These are phyloP conservation scores for Sebastes minor DNA, from an alignment of 2,797 vertebrate species.

Conservation along the genomic window DNA sequence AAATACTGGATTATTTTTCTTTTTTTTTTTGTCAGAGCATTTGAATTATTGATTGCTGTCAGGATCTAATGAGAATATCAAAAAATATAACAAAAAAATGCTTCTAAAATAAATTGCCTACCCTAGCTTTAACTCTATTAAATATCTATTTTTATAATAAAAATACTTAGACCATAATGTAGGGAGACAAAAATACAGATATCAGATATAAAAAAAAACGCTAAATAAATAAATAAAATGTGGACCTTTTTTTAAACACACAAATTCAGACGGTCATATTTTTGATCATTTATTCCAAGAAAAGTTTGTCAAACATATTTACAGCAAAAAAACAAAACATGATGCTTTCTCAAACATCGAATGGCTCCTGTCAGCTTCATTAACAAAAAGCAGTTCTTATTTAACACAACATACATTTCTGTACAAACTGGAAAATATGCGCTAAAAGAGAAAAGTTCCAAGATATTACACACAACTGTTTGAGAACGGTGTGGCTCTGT, in stretches of 20 bases:
- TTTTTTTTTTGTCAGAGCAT: neutral
- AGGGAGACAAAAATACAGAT: neutral
- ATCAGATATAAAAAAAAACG: neutral
- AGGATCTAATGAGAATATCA: neutral
- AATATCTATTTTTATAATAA: neutral
- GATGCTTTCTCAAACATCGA: constrained; percentile 67
- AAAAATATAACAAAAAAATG: neutral
- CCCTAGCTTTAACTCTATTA: neutral
- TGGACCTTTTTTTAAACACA: neutral
- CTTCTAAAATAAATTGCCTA: neutral
- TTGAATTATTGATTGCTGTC: neutral
- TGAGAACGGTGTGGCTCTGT: constrained; percentile 22
- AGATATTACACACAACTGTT: constrained; percentile 13
- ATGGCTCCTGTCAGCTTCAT: constrained; percentile 69
- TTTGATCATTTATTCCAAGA: constrained; percentile 76
- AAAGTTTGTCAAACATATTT: constrained; percentile 76
- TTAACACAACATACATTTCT: constrained; percentile 45
- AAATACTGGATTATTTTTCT: accelerated
- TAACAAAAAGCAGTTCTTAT: constrained; percentile 49
- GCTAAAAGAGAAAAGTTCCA: constrained; percentile 30
- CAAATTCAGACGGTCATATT: neutral
- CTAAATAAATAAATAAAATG: neutral
- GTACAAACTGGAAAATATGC: constrained; percentile 53
- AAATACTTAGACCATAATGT: neutral
- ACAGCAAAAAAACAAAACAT: constrained; percentile 52